Base-by-base conservation (phyloP, 2,113 vertebrate genomes). In the Hippocampus barbouri region DNA sequence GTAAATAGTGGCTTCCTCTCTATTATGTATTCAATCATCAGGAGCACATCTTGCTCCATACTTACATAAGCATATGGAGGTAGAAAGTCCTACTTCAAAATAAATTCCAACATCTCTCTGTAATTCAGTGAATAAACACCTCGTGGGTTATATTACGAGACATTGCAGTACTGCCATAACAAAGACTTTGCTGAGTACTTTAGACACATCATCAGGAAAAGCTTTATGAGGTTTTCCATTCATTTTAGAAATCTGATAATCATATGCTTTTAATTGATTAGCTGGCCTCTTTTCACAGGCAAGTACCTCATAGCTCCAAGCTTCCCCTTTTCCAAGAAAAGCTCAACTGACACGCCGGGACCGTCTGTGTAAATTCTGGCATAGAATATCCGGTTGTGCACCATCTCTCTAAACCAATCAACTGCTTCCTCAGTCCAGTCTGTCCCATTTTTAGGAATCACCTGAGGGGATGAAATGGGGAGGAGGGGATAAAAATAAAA, bases 321-420 rank as follows among this genome's bases (percentile, higher is more conserved):
- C 69, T 88, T 91, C 53, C 92, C 92, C 57, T 84, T 93, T 74
- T 93, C 91, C 84, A 90, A 74, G 78, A 92, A 93, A 16, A 93
- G 87, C 73, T 93, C 91, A 0, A 85, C 90, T 25, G 79, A 60
- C 62, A 91, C 77, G 15, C 59, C 67, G 16, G 43, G 23, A 18
- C 60, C 83, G 69, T 86, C 77, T 20, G 84, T 85, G 79, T 86
- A 91, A 53, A 92, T 63, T 73, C 92, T 83, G 71, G 89, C 90
- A 72, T 88, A 92, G 34, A 93, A 77, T 2, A 49, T 91, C 76
- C 88, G 87, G 85, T 79, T 80, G 63, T 76, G 76, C 25, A 91
- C 89, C 75, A 87, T 91, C 1, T 75, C 80, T 84, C 75, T 86
- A 66, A 93, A 91, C 92, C 92, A 93, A 61, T 49, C 70, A 47